Base-by-base conservation (phyloP, 2,797 vertebrate species). In the Cheirogaleus major region DNA sequence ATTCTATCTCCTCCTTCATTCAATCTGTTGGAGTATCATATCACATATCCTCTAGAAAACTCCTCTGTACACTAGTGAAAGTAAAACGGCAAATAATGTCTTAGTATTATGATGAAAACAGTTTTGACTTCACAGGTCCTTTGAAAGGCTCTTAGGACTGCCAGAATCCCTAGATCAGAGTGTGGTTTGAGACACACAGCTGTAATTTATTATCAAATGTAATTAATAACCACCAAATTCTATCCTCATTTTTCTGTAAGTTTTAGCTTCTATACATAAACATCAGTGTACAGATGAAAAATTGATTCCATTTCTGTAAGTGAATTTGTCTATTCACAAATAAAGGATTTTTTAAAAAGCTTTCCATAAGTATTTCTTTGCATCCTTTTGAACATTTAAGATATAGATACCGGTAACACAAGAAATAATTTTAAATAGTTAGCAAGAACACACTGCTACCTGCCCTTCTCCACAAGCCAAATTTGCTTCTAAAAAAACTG, bases 191-290 rank as follows among this genome's bases (percentile, higher is more conserved):
- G 43, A 89, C 70, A 4, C 18, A 18, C 43, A 89, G 35, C 4
- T 96, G 1, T 86, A 89, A 93, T 83, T 85, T 81, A 45, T 32
- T n/a, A 82, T 82, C 87, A 91, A 85, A 72, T 48, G 4, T 65
- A 79, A 94, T 78, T 76, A 95, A 35, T 72, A 81, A 95, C 41
- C 75, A 81, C 25, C 48, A 78, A 83, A 86, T 80, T 83, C 90
- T 82, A 82, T 41, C 27, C 38, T 73, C 18, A 25, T 32, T 30
- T 48, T 83, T 95, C 41, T 79, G 0, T 95, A 85, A 61, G 18
- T 52, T 87, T 90, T 78, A 93, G 27, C 72, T 81, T 70, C 59
- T 85, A 67, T 69, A 87, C 20, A 86, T 57, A 63, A 95, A 83
- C 35, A 57, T 86, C 48, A 91, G 17, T 17, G 27, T 90, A 1